Evolutionary conservation across 2,888 invertebrate genomes (phyloP), one percentile per base, ranked within the genome.

Genomic region (Azorinus chamasolen): DNA sequence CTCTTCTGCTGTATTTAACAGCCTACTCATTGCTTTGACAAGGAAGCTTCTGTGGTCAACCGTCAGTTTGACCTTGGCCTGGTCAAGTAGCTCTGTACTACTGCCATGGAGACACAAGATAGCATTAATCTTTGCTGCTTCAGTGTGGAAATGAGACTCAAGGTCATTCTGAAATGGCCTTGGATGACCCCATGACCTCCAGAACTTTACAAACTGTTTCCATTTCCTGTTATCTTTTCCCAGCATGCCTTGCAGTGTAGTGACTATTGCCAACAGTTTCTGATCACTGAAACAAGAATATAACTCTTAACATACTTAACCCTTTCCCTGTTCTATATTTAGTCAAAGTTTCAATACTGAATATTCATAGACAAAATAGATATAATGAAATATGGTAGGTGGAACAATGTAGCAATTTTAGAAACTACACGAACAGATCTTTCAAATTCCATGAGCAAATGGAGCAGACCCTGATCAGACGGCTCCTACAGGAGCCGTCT

Each of bases 151-250:
- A 10, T 32, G 32, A 32, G 87, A 86, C 43, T 85, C 84, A 10
- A 22, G 37, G 41, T 83, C 53, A n/a, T 61, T 64, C 37, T 50
- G 54, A 59, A 74, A 89, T 43, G 89, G 86, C n/a, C 24, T 39
- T 10, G 90, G 89, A 70, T 90, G 89, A 43, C 90, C 89, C 58
- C 65, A 82, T 25, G 69, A 57, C 41, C 61, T 72, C 86, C 87
- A 83, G 62, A 88, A 81, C 61, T 75, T 84, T 39, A 80, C 74
- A 70, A 86, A 88, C 24, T 64, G 66, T 66, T 84, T 84, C 61
- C 80, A 77, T 37, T 83, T 76, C 24, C 50, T 55, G 48, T 83
- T 83, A 63, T 88, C 87, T 48, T 72, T 75, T 22, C 87, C 87
- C 45, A 88, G 83, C 41, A 78, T 62, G 6, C 62, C 57, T 43